Evolutionary conservation across 2,888 invertebrate species (phyloP).

Genomic region (Drosophila hamatofila): DNA sequence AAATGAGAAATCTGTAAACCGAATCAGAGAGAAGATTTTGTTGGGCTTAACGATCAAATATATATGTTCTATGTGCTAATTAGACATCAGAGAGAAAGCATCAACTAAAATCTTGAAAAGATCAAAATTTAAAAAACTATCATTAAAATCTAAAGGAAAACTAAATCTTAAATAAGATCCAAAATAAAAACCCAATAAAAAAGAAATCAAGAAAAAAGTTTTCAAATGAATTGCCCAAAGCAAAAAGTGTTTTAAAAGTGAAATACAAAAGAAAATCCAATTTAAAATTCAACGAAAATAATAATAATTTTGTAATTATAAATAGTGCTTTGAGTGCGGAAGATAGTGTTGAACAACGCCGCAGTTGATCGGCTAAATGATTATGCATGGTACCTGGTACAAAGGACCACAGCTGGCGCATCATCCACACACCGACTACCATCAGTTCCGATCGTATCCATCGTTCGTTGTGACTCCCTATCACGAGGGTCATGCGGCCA

Average conservation of each 20-base stretch:
- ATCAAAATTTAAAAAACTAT: neutral
- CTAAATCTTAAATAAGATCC: neutral
- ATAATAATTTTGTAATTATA: neutral
- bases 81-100: no score
- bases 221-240: neutral
- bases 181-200: neutral
- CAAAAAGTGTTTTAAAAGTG: conserved; percentile 6
- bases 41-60: neutral
- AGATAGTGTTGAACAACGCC: conserved; percentile 32
- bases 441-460: conserved; percentile 84
- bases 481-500: conserved; percentile 75
- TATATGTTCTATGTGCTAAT: neutral
- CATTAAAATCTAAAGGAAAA: neutral
- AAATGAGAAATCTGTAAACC: neutral
- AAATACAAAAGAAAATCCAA: neutral
- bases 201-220: neutral
- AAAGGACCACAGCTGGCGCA: conserved; percentile 85
- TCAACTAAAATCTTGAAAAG: neutral
- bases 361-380: conserved; percentile 75
- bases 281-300: neutral
- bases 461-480: conserved; percentile 84
- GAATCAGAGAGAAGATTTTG: neutral
- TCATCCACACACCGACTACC: conserved; percentile 80
- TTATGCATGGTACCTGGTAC: conserved; percentile 85
- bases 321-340: conserved; percentile 10